Evolutionary conservation across 30 jellyfish, hydroid and myxozoan genomes (phyloP), one percentile per base, ranked within the genome.

Genomic region (Clytia hemisphaerica): DNA sequence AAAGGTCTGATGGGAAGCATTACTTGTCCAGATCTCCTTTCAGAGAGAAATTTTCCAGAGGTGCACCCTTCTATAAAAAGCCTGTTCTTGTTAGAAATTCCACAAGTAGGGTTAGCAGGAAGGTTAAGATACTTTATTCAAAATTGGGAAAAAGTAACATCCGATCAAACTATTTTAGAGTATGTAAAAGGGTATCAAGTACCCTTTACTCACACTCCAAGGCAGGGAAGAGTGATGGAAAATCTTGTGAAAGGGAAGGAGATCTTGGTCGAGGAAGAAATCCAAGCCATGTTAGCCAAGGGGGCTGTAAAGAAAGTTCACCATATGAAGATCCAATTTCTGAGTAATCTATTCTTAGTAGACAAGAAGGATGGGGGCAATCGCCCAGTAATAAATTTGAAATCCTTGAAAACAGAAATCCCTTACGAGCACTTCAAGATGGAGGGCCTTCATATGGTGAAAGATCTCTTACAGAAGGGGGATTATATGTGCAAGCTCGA

Each of bases 81-180:
- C n/a, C n/a, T n/a, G n/a, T n/a, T n/a, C n/a, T n/a, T n/a, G n/a
- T n/a, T n/a, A n/a, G n/a, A n/a, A 24, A 32, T 55, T 28, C 69
- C 69, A 22, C 69, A 55, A 21, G 69, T 28, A 19, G 42, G 42
- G 42, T 40, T 55, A 32, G 69, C 69, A 19, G 69, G 40, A 27
- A 55, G 69, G 40, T 19, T 55, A 55, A 28, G n/a, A 55, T 55
- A 55, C 3, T 55, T 55, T 55, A 32, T 55, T 16, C 69, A 55
- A 6, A 55, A 55, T 55, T 55, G 69, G 69, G 69, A 55, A 32
- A 55, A 55, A 55, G 25, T 55, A 18, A 24, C 69, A 16, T 42
- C 24, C 42, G 40, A 55, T 55, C 53, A 36, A 36, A 55, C 24
- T 28, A 55, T 50, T 21, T 28, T 50, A 9, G 28, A 50, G 27